phyloP scores from a whole-genome alignment of 1,140 invertebrate genomes.

The Onthophagus taurus region DNA sequence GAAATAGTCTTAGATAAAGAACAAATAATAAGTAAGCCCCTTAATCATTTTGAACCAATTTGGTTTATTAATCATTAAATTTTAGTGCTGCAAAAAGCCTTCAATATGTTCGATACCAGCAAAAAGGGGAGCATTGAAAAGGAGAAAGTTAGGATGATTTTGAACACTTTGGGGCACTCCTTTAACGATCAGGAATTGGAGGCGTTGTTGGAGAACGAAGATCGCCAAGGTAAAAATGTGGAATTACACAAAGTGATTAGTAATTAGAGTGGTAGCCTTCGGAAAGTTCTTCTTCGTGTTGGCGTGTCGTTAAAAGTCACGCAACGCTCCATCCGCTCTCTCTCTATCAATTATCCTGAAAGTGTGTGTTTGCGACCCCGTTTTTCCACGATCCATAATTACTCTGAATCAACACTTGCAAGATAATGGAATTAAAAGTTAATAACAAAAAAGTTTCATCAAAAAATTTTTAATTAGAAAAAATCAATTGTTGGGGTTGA shows the following conservation, averaged over 20 bases:
- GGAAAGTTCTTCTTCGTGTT: not conserved
- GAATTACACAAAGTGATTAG: too few species aligned
- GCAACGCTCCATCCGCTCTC: not conserved
- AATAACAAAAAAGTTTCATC: too few species aligned
- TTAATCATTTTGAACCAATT: not conserved
- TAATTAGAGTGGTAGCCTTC: not conserved
- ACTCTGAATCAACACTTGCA: too few species aligned
- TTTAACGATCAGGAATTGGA: slow-evolving; percentile 64
- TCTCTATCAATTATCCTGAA: too few species aligned
- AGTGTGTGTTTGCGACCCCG: too few species aligned
- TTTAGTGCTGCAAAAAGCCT: slow-evolving; percentile 58
- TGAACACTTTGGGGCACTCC: slow-evolving; percentile 65
- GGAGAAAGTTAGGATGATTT: slow-evolving; percentile 62
- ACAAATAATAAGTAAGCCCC: slow-evolving; percentile 54
- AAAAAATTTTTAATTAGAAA: too few species aligned
- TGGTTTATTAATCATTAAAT: slow-evolving; percentile 20
- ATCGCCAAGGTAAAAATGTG: slow-evolving; percentile 53
- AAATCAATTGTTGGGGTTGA: too few species aligned
- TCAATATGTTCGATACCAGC: slow-evolving; percentile 68
- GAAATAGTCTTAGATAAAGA: slow-evolving; percentile 44
- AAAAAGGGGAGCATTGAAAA: slow-evolving; percentile 63
- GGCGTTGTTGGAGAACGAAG: slow-evolving; percentile 54
- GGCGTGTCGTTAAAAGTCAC: not conserved
- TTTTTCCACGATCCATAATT: too few species aligned
- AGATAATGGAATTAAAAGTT: too few species aligned